phyloP scores from a whole-genome alignment of 2,797 vertebrate species.

The Potorous gilbertii region DNA sequence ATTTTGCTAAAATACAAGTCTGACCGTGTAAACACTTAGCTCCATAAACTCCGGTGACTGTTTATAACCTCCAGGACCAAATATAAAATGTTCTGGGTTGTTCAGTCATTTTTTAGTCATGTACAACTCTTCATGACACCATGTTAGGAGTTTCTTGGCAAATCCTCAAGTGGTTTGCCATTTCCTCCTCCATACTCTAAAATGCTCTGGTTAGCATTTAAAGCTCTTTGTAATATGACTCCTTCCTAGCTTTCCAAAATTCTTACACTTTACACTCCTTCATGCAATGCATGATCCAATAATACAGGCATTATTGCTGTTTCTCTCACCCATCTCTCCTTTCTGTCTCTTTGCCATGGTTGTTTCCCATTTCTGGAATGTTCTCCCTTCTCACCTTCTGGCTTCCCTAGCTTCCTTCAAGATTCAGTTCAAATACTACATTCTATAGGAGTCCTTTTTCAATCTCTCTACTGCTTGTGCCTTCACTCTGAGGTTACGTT shows the following conservation, averaged over 20 bases:
- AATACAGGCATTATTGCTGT: not conserved
- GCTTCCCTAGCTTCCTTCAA: not conserved
- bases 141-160: not conserved
- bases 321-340: not conserved
- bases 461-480: not conserved
- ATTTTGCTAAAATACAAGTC: not conserved
- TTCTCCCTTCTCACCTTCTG: not conserved
- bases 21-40: not conserved
- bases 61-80: not conserved
- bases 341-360: not conserved
- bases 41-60: not conserved
- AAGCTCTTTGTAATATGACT: not conserved
- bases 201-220: not conserved
- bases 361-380: not conserved
- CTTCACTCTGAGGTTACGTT: not conserved
- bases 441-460: not conserved
- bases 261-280: not conserved
- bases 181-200: not conserved
- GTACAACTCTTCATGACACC: not conserved
- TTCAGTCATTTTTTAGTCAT: not conserved
- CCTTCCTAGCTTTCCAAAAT: not conserved
- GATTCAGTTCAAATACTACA: not conserved
- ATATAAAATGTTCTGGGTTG: not conserved
- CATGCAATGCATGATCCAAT: not conserved
- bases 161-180: not conserved